A percentile compares a stretch with the other conserved stretches of the same genome.
These are phyloP conservation scores for Cydia amplana DNA, from an alignment of 1,140 invertebrate genomes.

Conservation along the genomic window DNA sequence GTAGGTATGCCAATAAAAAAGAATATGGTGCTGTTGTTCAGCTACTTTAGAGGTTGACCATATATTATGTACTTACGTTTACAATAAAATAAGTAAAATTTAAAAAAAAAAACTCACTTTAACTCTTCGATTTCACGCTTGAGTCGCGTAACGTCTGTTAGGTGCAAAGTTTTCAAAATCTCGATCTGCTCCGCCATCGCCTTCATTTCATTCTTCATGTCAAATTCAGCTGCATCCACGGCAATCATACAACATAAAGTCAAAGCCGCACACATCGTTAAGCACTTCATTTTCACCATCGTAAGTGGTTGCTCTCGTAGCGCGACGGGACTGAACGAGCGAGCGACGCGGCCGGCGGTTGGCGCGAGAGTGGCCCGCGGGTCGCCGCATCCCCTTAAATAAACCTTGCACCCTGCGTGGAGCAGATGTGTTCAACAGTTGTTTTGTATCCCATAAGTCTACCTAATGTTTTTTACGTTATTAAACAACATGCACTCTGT, in stretches of 20 bases:
- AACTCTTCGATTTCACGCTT: constrained; percentile 61
- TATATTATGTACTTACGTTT: no score
- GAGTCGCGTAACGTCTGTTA: constrained; percentile 51
- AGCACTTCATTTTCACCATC: constrained; percentile 60
- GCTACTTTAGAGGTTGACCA: no score
- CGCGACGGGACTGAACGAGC: not conserved
- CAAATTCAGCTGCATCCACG: constrained; percentile 52
- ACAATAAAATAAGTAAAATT: no score
- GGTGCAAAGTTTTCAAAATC: constrained; percentile 55
- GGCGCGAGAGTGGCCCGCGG: constrained; percentile 51
- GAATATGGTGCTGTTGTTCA: no score
- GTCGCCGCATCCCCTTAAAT: constrained; percentile 47
- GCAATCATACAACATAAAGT: constrained; percentile 47
- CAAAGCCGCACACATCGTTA: constrained; percentile 49
- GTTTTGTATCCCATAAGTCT: constrained; percentile 51
- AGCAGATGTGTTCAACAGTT: constrained; percentile 75
- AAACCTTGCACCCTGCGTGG: constrained; percentile 45
- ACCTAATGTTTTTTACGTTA: not conserved
- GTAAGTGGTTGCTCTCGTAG: constrained; percentile 32
- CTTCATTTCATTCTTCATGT: constrained; percentile 53
- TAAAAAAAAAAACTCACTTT: constrained; percentile 54
- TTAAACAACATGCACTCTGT: not conserved
- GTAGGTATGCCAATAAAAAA: no score
- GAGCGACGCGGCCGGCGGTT: constrained; percentile 35
- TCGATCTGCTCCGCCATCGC: constrained; percentile 59